Base-by-base conservation (phyloP, 2,888 invertebrate genomes). In the Hydropsyche betteni region DNA sequence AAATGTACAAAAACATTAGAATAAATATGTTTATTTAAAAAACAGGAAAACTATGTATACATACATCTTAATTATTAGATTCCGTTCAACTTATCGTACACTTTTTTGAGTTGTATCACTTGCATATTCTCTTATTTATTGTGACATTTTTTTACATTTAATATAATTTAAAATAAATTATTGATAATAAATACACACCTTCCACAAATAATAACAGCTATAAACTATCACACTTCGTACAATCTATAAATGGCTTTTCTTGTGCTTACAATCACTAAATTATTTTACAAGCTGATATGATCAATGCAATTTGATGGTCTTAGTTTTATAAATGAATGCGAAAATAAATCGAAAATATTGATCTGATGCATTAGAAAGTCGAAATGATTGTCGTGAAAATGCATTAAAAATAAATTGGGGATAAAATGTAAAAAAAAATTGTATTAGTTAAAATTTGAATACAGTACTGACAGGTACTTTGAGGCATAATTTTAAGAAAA, bases 251-350 rank as follows among this genome's bases (percentile, higher is more conserved):
- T 68, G 73, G 73, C 71, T 72, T 44, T 8, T 78, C 44, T 78
- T 78, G 78, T 78, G 78, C 76, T 75, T 55, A 75, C 64, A n/a
- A 33, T 76, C 51, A 64, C 75, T 78, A 76, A 55, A 72, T 38
- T 68, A 74, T 73, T 74, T 73, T 73, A 58, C 44, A 78, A 79
- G 78, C 77, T 79, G 78, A 79, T 79, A 79, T 79, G 78, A 68
- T 79, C 64, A 69, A 76, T 73, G 77, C 77, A 76, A 16, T 75
- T 74, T 72, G 74, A 53, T 76, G 76, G 77, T 77, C 77, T 77
- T 70, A 77, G 33, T 75, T 64, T 69, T n/a, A 14, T 12, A 53
- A 53, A 53, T 53, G 53, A 53, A 53, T 14, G 14, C 7, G 8
- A 55, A n/a, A 36, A 64, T 64, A 8, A 64, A 1, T 24, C 2